Evolutionary conservation across 2,888 invertebrate genomes (phyloP).

Genomic region (Nephrotoma guestfalica): DNA sequence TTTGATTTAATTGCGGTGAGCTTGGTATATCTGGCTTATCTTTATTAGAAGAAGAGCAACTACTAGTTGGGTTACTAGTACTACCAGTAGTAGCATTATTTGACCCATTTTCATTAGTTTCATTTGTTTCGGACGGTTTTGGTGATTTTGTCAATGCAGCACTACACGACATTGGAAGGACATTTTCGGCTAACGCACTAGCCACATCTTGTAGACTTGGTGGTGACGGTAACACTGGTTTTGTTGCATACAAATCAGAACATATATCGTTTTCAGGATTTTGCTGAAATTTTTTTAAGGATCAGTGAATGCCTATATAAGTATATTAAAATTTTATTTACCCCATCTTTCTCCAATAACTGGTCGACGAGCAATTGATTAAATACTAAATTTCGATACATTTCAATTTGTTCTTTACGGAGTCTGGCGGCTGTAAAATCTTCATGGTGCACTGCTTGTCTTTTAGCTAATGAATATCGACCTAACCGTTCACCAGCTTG

Average conservation of each 20-base stretch:
- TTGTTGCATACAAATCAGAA: slow-evolving; percentile 28
- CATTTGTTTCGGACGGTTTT: not conserved
- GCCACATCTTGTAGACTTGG: slow-evolving; percentile 33
- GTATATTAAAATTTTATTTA: slow-evolving; percentile 19
- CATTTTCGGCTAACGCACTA: slow-evolving; percentile 24
- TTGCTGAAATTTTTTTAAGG: not conserved
- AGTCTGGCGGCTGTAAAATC: slow-evolving; percentile 83
- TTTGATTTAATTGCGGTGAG: slow-evolving; percentile 24
- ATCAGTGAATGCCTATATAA: not conserved
- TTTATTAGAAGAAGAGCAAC: not conserved
- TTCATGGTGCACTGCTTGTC: slow-evolving; percentile 81
- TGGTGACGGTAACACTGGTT: slow-evolving; percentile 27
- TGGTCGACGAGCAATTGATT: slow-evolving; percentile 58
- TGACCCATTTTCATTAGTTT: not conserved
- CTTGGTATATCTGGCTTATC: slow-evolving; percentile 21
- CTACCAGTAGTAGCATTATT: not conserved
- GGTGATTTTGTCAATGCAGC: slow-evolving; percentile 19
- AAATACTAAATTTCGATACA: slow-evolving; percentile 62
- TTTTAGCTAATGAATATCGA: slow-evolving; percentile 79
- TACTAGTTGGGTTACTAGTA: not conserved
- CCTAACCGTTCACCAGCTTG: slow-evolving; percentile 81
- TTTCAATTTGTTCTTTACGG: slow-evolving; percentile 80
- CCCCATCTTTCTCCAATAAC: slow-evolving; percentile 65
- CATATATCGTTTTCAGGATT: slow-evolving; percentile 24
- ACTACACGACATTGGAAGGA: slow-evolving; percentile 19